Evolutionary conservation across 1,140 invertebrate genomes (phyloP).

Genomic region (Elymnias hypermnestra): DNA sequence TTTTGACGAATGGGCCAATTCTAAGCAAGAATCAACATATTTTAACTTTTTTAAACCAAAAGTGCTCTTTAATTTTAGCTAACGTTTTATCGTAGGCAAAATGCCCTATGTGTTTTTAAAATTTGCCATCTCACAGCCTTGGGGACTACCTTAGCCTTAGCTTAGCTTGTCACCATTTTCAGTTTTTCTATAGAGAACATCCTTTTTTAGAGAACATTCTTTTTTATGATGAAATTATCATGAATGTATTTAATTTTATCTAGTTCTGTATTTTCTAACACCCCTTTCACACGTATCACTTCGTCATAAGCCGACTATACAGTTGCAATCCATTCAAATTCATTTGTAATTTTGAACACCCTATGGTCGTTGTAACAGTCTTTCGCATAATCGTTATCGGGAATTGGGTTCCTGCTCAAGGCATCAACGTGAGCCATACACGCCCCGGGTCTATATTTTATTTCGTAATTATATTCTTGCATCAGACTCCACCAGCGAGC

Average conservation of each 20-base stretch:
- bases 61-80: too few species aligned
- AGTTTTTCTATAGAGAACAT: constrained; percentile 18
- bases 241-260: constrained; percentile 21
- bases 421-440: constrained; percentile 43
- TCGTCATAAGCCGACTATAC: constrained; percentile 14
- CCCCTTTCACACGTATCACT: constrained; percentile 8
- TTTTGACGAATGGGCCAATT: too few species aligned
- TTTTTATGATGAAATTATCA: constrained; percentile 21
- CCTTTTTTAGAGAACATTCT: constrained; percentile 20
- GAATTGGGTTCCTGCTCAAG: constrained; percentile 28
- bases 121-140: constrained; percentile 25
- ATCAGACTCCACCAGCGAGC: constrained; percentile 47
- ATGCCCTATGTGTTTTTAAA: too few species aligned
- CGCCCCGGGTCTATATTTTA: constrained; percentile 36
- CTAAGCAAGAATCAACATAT: too few species aligned
- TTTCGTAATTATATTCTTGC: constrained; percentile 37
- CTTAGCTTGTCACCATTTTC: too few species aligned
- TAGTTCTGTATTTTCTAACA: constrained; percentile 11
- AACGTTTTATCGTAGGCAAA: too few species aligned
- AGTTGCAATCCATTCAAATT: constrained; percentile 20
- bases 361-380: constrained; percentile 1
- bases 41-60: too few species aligned
- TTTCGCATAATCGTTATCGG: neutral
- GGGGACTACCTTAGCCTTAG: constrained; percentile 25
- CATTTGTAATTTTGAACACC: constrained; percentile 8